phyloP scores from a whole-genome alignment of 2,113 vertebrate species.

The Cavia aperea region DNA sequence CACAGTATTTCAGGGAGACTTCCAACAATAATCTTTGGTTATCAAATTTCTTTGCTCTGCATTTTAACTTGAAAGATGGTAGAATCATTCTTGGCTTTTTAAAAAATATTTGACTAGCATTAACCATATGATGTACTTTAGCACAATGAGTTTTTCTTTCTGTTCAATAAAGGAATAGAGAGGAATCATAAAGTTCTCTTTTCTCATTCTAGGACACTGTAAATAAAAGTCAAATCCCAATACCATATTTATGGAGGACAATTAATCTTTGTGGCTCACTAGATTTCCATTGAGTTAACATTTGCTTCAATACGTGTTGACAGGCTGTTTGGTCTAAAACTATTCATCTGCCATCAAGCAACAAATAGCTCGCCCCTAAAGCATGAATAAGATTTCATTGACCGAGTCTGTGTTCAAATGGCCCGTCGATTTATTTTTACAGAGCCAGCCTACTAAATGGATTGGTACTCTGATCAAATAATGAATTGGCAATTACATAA shows the following conservation, averaged over 20 bases:
- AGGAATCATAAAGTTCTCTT: not conserved
- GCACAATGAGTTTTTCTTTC: not conserved
- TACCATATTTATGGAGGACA: not conserved
- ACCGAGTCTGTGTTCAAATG: not conserved
- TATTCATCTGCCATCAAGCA: not conserved
- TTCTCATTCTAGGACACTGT: not conserved
- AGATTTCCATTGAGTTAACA: not conserved
- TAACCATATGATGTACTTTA: too few species aligned
- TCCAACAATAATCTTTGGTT: not conserved
- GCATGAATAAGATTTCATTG: too few species aligned
- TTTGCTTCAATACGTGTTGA: not conserved
- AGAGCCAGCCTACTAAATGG: not conserved
- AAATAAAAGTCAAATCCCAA: not conserved
- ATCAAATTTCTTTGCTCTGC: not conserved
- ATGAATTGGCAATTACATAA: slow-evolving; percentile 32
- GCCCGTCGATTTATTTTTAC: not conserved
- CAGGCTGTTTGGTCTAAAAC: not conserved
- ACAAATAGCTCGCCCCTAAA: not conserved
- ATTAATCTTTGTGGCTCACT: not conserved
- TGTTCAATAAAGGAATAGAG: not conserved
- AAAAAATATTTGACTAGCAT: not conserved
- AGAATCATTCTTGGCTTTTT: not conserved
- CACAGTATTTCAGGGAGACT: accelerated
- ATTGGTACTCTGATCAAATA: not conserved
- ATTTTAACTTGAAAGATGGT: not conserved